phyloP scores from a whole-genome alignment of 2,113 vertebrate species.

The Xiphophorus hellerii region DNA sequence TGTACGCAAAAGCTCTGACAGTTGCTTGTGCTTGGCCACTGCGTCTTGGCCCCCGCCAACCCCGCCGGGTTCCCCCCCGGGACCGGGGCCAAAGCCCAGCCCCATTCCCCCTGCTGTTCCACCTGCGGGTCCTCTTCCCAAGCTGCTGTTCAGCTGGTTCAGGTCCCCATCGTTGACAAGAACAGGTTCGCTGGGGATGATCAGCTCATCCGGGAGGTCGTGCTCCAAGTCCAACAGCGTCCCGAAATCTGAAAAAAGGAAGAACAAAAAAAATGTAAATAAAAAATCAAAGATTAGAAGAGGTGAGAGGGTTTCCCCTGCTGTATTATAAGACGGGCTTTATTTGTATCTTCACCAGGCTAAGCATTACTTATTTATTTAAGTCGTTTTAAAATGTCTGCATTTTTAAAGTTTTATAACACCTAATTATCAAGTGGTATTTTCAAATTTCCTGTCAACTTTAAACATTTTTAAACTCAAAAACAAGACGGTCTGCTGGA shows the following conservation, averaged over 20 bases:
- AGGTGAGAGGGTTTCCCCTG: background rate
- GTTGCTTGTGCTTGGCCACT: slow-evolving; percentile 98
- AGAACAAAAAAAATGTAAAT: background rate
- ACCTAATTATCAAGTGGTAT: too few species aligned
- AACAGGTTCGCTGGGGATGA: slow-evolving; percentile 90
- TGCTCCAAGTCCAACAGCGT: slow-evolving; percentile 97
- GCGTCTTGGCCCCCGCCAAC: slow-evolving; percentile 85
- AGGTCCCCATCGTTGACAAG: slow-evolving; percentile 94
- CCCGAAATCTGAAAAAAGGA: slow-evolving; percentile 87
- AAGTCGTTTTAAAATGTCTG: too few species aligned
- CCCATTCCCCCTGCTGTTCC: slow-evolving; percentile 68
- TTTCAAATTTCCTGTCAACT: too few species aligned
- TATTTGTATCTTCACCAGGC: too few species aligned
- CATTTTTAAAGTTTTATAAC: too few species aligned
- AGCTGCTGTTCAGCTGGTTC: slow-evolving; percentile 90
- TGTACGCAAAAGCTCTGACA: slow-evolving; percentile 94
- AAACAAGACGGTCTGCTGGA: too few species aligned
- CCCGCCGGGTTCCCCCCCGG: slow-evolving; percentile 58
- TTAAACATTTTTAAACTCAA: too few species aligned
- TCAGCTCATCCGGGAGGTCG: slow-evolving; percentile 97
- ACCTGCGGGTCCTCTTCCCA: slow-evolving; percentile 82
- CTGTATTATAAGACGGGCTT: too few species aligned
- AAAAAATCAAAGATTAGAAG: slow-evolving; percentile 34
- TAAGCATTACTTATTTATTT: too few species aligned
- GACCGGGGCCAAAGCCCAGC: slow-evolving; percentile 77